Conservation (phyloP, 2,113 vertebrate genomes). For the Stictonetta naevosa region DNA sequence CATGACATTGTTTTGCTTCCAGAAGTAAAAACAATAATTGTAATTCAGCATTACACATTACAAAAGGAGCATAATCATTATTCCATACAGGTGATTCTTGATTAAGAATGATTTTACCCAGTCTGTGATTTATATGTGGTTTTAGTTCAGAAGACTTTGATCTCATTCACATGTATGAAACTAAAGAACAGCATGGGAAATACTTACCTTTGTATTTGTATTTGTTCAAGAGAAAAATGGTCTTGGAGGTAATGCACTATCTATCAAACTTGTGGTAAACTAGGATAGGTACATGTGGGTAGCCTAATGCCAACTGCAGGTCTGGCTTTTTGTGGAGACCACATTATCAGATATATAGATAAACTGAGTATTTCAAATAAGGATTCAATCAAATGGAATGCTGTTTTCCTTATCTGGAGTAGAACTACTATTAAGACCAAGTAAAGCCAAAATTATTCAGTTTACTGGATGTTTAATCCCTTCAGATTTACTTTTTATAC, state of each 20-base stretch:
- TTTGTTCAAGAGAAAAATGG: not conserved
- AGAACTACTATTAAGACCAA: not conserved
- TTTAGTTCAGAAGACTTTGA: not conserved
- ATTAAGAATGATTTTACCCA: not conserved
- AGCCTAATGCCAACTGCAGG: not conserved
- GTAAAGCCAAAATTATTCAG: not conserved
- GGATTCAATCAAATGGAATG: not conserved
- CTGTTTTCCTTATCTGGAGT: not conserved
- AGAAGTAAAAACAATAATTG: not conserved
- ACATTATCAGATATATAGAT: rapidly evolving
- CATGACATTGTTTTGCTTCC: not conserved
- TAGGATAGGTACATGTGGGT: not conserved
- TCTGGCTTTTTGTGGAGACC: not conserved
- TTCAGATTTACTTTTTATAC: not conserved
- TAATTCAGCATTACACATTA: not conserved
- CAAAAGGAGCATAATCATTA: not conserved
- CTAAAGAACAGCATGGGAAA: not conserved
- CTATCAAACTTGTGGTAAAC: not conserved
- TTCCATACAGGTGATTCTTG: not conserved
- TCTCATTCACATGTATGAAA: not conserved
- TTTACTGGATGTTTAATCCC: not conserved
- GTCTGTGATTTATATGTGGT: not conserved
- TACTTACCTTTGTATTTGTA: not conserved
- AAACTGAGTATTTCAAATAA: not conserved
- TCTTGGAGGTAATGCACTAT: not conserved